A percentile compares a stretch with the other conserved stretches of the same genome.
Evolutionary conservation across 2,888 invertebrate species (phyloP).

Genomic region (Nebria salina): DNA sequence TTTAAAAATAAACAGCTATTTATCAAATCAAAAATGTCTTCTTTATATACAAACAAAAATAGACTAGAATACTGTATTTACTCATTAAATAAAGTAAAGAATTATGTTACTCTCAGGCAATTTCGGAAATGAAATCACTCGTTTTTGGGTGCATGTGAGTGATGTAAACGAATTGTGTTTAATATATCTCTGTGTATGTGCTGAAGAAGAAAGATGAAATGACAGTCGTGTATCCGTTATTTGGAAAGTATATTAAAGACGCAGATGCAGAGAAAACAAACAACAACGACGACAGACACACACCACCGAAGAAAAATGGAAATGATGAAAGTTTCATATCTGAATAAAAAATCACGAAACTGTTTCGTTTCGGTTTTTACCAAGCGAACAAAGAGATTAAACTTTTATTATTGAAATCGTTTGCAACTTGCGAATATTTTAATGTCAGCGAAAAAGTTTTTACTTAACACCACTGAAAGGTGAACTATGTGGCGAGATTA

Average conservation of each 20-base stretch:
- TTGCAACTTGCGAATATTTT: conserved; percentile 28
- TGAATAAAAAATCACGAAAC: conserved; percentile 21
- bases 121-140: conserved; percentile 37
- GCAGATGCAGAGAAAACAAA: conserved; percentile 18
- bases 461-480: background rate
- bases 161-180: conserved; percentile 38
- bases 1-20: too few relatives aligned
- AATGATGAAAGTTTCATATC: conserved; percentile 41
- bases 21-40: too few relatives aligned
- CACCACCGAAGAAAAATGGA: conserved; percentile 18
- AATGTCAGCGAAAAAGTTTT: conserved; percentile 27
- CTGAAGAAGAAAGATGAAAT: background rate
- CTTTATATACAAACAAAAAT: background rate
- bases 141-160: conserved; percentile 32
- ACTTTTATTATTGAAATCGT: conserved; percentile 38
- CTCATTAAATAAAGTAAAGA: conserved; percentile 33
- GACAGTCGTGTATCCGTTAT: conserved; percentile 19
- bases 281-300: background rate
- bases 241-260: conserved; percentile 39
- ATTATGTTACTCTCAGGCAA: conserved; percentile 35
- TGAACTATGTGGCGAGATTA: background rate
- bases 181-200: background rate
- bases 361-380: conserved; percentile 35
- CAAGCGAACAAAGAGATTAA: conserved; percentile 35
- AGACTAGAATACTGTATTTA: conserved; percentile 22